phyloP scores from a whole-genome alignment of 2,113 vertebrate species.

The Stomatorhinus ivindoensis region DNA sequence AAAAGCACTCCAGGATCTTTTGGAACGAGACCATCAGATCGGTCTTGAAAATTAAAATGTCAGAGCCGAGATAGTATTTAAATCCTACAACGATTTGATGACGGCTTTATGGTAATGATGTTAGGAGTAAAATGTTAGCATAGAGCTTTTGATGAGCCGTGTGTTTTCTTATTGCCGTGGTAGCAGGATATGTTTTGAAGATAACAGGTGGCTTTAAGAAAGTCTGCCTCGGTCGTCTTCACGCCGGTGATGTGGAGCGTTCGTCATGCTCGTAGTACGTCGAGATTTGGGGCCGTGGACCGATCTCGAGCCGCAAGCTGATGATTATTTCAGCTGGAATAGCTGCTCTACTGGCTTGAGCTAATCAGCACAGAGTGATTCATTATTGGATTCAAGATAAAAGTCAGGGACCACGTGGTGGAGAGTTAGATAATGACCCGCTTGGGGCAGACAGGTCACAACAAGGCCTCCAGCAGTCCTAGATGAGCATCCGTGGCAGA shows the following conservation, averaged over 20 bases:
- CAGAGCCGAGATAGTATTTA: not conserved
- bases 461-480: not conserved
- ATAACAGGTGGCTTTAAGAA: not conserved
- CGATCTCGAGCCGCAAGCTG: not conserved
- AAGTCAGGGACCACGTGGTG: not conserved
- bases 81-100: not conserved
- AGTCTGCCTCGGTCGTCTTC: not conserved
- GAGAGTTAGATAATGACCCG: not conserved
- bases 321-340: not conserved
- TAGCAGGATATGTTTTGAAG: not conserved
- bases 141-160: not conserved
- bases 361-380: not conserved
- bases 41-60: not conserved
- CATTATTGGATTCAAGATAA: constrained; percentile 5
- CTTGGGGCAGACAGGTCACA: not conserved
- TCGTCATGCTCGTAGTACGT: not conserved
- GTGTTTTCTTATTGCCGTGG: not conserved
- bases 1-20: not conserved
- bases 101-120: not conserved
- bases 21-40: not conserved
- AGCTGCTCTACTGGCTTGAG: not conserved
- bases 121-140: not conserved
- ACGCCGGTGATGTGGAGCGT: not conserved
- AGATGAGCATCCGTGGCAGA: too few species aligned
- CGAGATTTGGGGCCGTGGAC: not conserved